phyloP scores from a whole-genome alignment of 2,797 vertebrate genomes.

The Sparidentex hasta region DNA sequence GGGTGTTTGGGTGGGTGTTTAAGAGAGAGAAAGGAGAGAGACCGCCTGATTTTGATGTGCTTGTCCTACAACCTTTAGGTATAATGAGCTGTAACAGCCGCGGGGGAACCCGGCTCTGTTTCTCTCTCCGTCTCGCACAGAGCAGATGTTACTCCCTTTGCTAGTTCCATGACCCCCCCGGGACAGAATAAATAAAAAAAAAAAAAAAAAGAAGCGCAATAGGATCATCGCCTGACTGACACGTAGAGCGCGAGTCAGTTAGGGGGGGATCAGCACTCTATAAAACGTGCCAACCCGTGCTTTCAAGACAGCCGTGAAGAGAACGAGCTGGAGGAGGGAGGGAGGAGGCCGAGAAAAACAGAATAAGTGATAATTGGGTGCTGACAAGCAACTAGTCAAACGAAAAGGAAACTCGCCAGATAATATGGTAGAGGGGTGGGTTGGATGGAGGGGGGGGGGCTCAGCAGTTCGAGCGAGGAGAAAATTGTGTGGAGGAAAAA shows the following conservation, averaged over 20 bases:
- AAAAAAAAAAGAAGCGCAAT: conserved; percentile 7
- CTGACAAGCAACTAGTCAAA: conserved; percentile 61
- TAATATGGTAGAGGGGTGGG: conserved; percentile 22
- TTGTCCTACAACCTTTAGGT: conserved; percentile 61
- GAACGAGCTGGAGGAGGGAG: conserved; percentile 35
- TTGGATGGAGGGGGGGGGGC: not conserved
- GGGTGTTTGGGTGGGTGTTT: conserved; percentile 31
- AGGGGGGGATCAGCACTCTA: conserved; percentile 7
- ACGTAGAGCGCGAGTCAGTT: conserved; percentile 22
- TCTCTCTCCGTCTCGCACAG: conserved; percentile 26
- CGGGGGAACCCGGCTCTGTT: conserved; percentile 43
- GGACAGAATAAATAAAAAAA: not conserved
- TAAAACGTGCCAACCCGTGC: conserved; percentile 20
- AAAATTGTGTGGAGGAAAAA: conserved; percentile 53
- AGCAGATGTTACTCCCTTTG: conserved; percentile 52
- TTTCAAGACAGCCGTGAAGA: conserved; percentile 29
- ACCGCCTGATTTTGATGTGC: conserved; percentile 38
- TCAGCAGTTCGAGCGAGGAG: conserved; percentile 18
- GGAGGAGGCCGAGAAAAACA: conserved; percentile 44
- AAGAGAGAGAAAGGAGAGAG: conserved; percentile 30
- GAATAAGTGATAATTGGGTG: conserved; percentile 78
- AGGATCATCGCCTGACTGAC: conserved; percentile 38
- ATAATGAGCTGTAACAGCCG: conserved; percentile 74
- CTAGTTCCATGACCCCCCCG: conserved; percentile 26
- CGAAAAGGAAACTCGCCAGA: conserved; percentile 39